Conservation (phyloP, 2,797 vertebrate species). For the Cyprinella venusta region DNA sequence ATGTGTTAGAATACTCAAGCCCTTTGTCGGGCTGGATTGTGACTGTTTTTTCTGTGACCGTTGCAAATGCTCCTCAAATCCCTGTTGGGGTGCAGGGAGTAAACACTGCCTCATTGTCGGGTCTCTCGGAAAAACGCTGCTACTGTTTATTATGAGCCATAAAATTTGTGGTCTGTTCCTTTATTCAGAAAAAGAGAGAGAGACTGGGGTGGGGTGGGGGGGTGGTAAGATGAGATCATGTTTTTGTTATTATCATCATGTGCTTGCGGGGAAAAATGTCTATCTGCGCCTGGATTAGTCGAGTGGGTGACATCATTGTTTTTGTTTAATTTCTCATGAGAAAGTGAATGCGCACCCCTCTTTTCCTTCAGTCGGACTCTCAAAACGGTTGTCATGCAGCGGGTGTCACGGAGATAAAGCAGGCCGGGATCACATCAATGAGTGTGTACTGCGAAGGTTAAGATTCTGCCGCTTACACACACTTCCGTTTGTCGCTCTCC, state of each 20-base stretch:
- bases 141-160: constrained; percentile 79
- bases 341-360: constrained; percentile 57
- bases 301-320: constrained; percentile 83
- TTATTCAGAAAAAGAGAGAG: constrained; percentile 64
- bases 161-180: constrained; percentile 63
- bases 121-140: constrained; percentile 67
- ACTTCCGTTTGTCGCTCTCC: background rate
- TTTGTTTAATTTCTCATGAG: constrained; percentile 78
- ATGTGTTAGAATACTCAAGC: constrained; percentile 63
- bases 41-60: constrained; percentile 57
- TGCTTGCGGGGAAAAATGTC: constrained; percentile 75
- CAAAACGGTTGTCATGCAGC: background rate
- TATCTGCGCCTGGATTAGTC: constrained; percentile 79
- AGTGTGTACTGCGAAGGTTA: background rate
- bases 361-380: constrained; percentile 28
- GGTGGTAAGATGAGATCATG: constrained; percentile 76
- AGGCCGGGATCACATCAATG: constrained; percentile 14
- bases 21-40: constrained; percentile 58
- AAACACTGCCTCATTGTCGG: constrained; percentile 84
- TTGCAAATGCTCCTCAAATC: constrained; percentile 77
- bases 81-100: constrained; percentile 75
- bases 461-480: background rate
- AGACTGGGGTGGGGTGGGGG: constrained; percentile 53
- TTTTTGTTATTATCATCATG: constrained; percentile 82
- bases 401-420: constrained; percentile 33